Evolutionary conservation across 2,113 vertebrate genomes (phyloP).

Genomic region (Hippocampus abdominalis): DNA sequence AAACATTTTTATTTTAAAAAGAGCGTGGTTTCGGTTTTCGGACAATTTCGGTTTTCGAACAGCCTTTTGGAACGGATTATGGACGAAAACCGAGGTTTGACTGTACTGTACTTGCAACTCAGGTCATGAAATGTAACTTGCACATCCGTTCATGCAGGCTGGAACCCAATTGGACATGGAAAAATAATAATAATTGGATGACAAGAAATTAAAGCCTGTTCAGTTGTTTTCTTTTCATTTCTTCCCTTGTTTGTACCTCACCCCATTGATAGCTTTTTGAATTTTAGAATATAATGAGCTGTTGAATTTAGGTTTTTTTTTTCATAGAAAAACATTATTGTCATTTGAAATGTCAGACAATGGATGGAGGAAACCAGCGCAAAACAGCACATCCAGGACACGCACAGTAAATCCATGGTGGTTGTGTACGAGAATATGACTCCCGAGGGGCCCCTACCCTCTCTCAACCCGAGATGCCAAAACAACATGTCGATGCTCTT

Average conservation of each 20-base stretch:
- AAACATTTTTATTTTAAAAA: no score
- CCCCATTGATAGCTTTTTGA: not conserved
- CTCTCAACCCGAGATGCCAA: constrained; percentile 50
- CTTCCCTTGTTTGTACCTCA: not conserved
- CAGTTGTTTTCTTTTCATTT: not conserved
- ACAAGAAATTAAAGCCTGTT: not conserved
- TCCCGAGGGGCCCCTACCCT: constrained; percentile 46
- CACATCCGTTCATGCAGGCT: not conserved
- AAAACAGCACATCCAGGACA: constrained; percentile 29
- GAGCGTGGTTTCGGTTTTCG: no score
- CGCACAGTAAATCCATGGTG: constrained; percentile 53
- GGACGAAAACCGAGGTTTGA: no score
- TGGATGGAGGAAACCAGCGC: not conserved
- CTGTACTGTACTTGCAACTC: not conserved
- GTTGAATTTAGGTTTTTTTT: not conserved
- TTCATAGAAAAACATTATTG: not conserved
- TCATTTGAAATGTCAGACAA: not conserved
- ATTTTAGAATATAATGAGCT: not conserved
- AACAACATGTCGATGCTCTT: constrained; percentile 68
- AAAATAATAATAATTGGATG: not conserved
- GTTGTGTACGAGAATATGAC: constrained; percentile 46
- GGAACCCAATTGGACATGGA: not conserved
- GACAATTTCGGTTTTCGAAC: no score
- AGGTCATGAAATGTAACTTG: not conserved
- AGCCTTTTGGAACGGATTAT: no score